Conservation (phyloP, 2,113 vertebrate species). For the Stomatorhinus ivindoensis region DNA sequence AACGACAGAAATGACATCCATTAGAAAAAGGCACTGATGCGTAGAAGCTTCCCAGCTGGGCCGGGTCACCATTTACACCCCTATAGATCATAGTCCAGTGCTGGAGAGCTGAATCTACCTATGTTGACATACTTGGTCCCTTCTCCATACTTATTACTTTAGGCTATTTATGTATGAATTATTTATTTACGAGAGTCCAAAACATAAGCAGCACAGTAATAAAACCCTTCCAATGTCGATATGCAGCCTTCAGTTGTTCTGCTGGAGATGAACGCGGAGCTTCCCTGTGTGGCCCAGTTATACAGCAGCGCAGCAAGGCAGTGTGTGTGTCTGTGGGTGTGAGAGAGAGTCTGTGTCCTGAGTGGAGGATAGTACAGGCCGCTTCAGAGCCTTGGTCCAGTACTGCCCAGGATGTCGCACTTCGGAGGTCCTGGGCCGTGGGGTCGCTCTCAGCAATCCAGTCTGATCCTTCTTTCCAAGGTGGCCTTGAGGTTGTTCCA, state of each 20-base stretch:
- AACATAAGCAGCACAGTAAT: not conserved
- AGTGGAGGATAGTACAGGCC: not conserved
- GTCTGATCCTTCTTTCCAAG: slow-evolving; percentile 44
- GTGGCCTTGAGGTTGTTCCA: slow-evolving; percentile 75
- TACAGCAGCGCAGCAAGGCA: not conserved
- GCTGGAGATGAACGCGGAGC: not conserved
- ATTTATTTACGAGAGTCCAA: too few species aligned
- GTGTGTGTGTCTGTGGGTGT: not conserved
- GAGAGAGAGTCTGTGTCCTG: slow-evolving; percentile 4
- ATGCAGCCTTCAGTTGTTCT: not conserved
- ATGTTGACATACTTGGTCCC: not conserved
- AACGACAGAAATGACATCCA: not conserved
- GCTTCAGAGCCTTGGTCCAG: slow-evolving; percentile 4
- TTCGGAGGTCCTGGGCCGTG: not conserved
- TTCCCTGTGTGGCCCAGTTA: not conserved
- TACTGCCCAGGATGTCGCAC: slow-evolving; percentile 11
- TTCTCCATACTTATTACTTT: not conserved
- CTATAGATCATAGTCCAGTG: not conserved
- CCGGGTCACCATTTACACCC: not conserved
- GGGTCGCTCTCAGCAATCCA: slow-evolving; percentile 46
- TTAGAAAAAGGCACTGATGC: not conserved
- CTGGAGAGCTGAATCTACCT: not conserved
- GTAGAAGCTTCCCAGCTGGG: not conserved
- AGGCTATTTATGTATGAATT: not conserved
- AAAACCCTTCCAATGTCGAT: not conserved